These are phyloP conservation scores for Drosophila falleni DNA, from an alignment of 2,888 invertebrate genomes.

Conservation along the genomic window DNA sequence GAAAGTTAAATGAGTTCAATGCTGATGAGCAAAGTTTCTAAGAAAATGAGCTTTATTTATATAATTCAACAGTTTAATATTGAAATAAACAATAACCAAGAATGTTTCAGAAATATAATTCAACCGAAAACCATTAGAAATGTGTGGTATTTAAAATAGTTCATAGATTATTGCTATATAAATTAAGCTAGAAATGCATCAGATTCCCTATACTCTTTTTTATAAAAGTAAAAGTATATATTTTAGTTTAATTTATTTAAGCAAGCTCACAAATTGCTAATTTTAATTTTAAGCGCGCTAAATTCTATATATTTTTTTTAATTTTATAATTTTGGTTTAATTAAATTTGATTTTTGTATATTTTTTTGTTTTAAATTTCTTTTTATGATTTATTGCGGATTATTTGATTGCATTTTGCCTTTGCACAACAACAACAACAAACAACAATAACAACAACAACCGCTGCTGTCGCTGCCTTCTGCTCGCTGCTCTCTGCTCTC, in stretches of 20 bases:
- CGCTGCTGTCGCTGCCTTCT: no score
- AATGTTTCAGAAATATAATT: no score
- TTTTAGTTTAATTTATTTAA: neutral
- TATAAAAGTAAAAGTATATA: neutral
- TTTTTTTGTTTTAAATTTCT: slow-evolving; percentile 25
- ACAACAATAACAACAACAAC: slow-evolving; percentile 23
- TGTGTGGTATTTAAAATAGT: no score
- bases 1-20: no score
- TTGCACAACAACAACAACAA: slow-evolving; percentile 38
- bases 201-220: neutral
- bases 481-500: slow-evolving; percentile 39
- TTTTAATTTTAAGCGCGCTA: neutral
- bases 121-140: no score
- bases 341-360: neutral
- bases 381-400: slow-evolving; percentile 55
- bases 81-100: neutral
- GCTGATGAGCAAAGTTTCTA: no score
- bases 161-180: neutral
- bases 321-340: slow-evolving; percentile 13
- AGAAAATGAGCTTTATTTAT: neutral
- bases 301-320: slow-evolving; percentile 7
- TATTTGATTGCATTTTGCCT: slow-evolving; percentile 70
- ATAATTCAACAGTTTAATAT: neutral
- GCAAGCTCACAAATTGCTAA: neutral
- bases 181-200: neutral